Evolutionary conservation across 1,140 invertebrate species (phyloP).

Genomic region (Lepidurus packardi): DNA sequence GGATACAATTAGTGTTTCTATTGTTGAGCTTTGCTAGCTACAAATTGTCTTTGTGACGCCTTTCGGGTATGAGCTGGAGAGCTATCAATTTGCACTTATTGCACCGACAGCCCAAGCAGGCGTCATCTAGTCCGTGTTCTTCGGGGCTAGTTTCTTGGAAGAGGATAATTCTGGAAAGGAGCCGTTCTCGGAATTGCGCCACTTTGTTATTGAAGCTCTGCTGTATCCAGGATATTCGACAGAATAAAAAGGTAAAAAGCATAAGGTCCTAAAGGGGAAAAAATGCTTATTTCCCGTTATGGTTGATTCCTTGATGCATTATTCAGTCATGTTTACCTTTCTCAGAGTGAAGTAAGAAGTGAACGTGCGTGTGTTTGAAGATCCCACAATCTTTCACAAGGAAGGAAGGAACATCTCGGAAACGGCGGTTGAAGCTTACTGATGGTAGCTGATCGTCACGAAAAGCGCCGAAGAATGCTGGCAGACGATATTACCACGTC

Average conservation of each 20-base stretch:
- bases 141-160: neutral
- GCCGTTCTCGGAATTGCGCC: neutral
- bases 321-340: no score
- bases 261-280: neutral
- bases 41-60: neutral
- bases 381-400: neutral
- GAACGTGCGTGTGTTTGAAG: no score
- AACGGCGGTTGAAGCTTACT: neutral
- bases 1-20: no score
- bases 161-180: neutral
- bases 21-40: neutral
- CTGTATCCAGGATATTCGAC: neutral
- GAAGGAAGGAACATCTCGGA: neutral
- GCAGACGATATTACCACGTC: neutral
- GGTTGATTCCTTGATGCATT: no score
- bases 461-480: conserved; percentile 10
- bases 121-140: neutral
- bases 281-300: neutral
- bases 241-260: neutral
- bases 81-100: neutral
- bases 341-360: no score
- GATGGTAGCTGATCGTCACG: neutral
- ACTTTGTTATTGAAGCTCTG: conserved; percentile 6
- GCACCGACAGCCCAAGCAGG: neutral
- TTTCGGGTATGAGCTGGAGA: neutral